A percentile compares a stretch with the other conserved stretches of the same genome.
Evolutionary conservation across 2,113 vertebrate species (phyloP).

Genomic region (Burhinus oedicnemus): DNA sequence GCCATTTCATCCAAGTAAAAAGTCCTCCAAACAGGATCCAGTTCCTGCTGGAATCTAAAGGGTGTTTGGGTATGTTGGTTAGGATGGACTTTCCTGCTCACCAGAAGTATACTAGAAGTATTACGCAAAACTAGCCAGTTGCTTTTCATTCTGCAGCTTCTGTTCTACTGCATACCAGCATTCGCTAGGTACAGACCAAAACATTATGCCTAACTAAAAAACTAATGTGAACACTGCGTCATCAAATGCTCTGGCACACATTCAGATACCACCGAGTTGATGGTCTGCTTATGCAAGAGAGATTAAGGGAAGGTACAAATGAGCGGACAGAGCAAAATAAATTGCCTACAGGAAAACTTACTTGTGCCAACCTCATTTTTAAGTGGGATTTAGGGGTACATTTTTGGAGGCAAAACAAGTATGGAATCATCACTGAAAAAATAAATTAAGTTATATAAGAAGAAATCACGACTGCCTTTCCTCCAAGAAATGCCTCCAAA

Average conservation of each 20-base stretch:
- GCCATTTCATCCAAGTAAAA: slow-evolving; percentile 1
- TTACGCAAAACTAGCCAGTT: neutral
- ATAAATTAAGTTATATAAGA: neutral
- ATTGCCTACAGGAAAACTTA: slow-evolving; percentile 26
- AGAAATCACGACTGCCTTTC: neutral
- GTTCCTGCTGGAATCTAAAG: neutral
- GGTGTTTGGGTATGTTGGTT: neutral
- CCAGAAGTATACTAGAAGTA: neutral
- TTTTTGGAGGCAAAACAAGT: slow-evolving; percentile 7
- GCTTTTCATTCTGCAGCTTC: neutral
- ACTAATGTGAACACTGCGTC: neutral
- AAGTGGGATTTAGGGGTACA: slow-evolving; percentile 26
- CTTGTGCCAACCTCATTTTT: slow-evolving; percentile 19
- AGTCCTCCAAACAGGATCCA: neutral
- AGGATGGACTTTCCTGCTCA: neutral
- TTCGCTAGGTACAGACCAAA: neutral
- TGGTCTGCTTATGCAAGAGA: slow-evolving; percentile 47
- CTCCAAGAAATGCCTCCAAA: neutral
- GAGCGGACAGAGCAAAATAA: neutral
- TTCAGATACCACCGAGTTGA: neutral
- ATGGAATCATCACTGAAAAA: neutral
- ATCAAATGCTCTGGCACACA: slow-evolving; percentile 23
- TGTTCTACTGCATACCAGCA: neutral
- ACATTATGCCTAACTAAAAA: neutral
- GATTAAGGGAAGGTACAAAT: slow-evolving; percentile 37